phyloP scores from a whole-genome alignment of 53 echinoderm and acorn worm species.

The Mesocentrotus franciscanus region DNA sequence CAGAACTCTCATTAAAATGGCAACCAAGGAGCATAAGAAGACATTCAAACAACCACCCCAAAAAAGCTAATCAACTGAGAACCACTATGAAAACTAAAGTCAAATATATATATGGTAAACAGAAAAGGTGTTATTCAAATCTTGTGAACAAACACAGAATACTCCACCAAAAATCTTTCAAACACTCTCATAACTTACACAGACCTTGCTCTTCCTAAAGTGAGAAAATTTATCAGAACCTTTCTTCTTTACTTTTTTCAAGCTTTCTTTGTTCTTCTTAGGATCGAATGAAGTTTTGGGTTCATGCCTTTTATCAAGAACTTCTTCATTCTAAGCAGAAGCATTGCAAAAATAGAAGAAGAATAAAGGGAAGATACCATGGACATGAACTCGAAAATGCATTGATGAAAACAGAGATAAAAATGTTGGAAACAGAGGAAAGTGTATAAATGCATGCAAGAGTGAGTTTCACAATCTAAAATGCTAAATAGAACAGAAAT shows the following conservation, averaged over 20 bases:
- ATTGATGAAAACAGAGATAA: neutral
- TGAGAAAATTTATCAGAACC: neutral
- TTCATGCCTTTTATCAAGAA: neutral
- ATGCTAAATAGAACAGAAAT: no score
- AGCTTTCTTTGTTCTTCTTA: neutral
- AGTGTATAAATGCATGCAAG: no score
- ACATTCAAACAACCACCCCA: neutral
- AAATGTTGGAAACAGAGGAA: no score
- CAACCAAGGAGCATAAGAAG: neutral
- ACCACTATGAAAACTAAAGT: neutral
- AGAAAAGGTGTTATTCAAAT: neutral
- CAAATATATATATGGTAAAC: neutral
- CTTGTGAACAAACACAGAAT: neutral
- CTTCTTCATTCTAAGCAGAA: neutral
- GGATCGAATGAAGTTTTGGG: neutral
- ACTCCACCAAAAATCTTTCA: no score
- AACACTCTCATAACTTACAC: constrained; percentile 18
- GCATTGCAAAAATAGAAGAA: neutral
- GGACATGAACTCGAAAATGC: neutral
- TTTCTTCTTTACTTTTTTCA: constrained; percentile 14
- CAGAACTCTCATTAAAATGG: neutral
- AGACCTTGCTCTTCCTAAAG: neutral
- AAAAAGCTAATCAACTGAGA: neutral
- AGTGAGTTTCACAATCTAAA: no score
- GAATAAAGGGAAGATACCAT: neutral